phyloP scores from a whole-genome alignment of 2,888 invertebrate species.

The Caenorhabditis zanzibari region DNA sequence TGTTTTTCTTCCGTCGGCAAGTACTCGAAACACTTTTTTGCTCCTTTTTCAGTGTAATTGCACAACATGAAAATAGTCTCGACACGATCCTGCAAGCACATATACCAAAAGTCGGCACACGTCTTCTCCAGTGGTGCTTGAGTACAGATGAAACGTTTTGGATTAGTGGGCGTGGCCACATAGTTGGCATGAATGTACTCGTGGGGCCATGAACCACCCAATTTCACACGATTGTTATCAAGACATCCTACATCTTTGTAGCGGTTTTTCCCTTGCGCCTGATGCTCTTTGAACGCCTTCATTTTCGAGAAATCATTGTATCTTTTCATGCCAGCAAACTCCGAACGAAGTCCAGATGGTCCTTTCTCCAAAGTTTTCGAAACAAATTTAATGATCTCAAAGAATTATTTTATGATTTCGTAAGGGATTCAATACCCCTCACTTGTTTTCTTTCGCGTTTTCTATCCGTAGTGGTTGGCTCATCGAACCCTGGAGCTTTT shows the following conservation, averaged over 20 bases:
- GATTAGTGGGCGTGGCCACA: constrained; percentile 31
- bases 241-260: constrained; percentile 64
- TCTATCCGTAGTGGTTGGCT: constrained; percentile 8
- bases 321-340: constrained; percentile 46
- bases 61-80: constrained; percentile 68
- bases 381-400: constrained; percentile 20
- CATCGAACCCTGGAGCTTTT: not conserved
- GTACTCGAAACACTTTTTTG: constrained; percentile 62
- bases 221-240: constrained; percentile 60
- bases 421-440: not conserved
- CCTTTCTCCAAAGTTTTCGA: constrained; percentile 26
- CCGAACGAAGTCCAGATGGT: constrained; percentile 45
- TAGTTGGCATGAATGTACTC: constrained; percentile 56
- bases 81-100: constrained; percentile 61
- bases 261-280: constrained; percentile 42
- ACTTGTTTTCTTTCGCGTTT: constrained; percentile 32
- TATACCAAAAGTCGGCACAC: constrained; percentile 66
- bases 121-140: constrained; percentile 65
- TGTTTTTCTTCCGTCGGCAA: constrained; percentile 42
- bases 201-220: constrained; percentile 30
- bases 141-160: constrained; percentile 58
- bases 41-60: constrained; percentile 64
- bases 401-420: not conserved
- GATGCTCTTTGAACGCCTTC: constrained; percentile 49
- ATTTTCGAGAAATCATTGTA: constrained; percentile 38